These are phyloP conservation scores for Lepas anatifera DNA, from an alignment of 2,888 invertebrate genomes.

Conservation along the genomic window DNA sequence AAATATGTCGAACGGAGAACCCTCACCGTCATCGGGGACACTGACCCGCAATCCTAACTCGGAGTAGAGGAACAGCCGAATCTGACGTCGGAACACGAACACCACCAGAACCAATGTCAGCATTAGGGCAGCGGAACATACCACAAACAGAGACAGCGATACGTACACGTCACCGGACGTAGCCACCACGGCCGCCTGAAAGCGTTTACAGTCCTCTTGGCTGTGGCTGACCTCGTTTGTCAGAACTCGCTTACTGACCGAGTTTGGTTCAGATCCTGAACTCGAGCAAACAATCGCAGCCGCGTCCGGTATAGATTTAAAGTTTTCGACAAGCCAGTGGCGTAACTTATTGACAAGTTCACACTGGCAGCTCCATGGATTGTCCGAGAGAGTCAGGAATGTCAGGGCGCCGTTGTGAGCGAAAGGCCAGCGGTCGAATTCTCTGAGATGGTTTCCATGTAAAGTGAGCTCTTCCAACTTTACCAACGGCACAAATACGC, in stretches of 20 bases:
- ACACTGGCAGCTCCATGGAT: conserved; percentile 87
- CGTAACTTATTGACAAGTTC: conserved; percentile 60
- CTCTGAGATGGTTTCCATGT: conserved; percentile 67
- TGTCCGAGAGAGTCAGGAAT: conserved; percentile 68
- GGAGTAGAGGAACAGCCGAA: conserved; percentile 53
- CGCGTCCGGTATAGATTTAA: conserved; percentile 67
- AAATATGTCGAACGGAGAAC: conserved; percentile 71
- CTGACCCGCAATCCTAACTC: conserved; percentile 66
- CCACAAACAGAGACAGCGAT: conserved; percentile 47
- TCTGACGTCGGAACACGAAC: conserved; percentile 20
- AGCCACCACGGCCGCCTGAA: not conserved
- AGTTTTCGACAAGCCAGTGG: conserved; percentile 62
- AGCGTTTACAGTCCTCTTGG: not conserved
- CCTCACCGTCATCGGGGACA: conserved; percentile 41
- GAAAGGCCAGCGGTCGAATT: conserved; percentile 77
- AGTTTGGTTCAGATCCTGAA: not conserved
- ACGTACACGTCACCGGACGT: conserved; percentile 45
- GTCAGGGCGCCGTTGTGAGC: conserved; percentile 69
- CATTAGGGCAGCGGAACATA: conserved; percentile 27
- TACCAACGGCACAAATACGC: conserved; percentile 66
- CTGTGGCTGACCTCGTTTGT: not conserved
- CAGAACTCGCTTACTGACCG: no score
- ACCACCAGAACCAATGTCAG: conserved; percentile 26
- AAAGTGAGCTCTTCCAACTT: conserved; percentile 70
- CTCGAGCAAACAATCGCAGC: conserved; percentile 56